These are phyloP conservation scores for Pituophis catenifer DNA, from an alignment of 2,113 vertebrate species.

Conservation along the genomic window DNA sequence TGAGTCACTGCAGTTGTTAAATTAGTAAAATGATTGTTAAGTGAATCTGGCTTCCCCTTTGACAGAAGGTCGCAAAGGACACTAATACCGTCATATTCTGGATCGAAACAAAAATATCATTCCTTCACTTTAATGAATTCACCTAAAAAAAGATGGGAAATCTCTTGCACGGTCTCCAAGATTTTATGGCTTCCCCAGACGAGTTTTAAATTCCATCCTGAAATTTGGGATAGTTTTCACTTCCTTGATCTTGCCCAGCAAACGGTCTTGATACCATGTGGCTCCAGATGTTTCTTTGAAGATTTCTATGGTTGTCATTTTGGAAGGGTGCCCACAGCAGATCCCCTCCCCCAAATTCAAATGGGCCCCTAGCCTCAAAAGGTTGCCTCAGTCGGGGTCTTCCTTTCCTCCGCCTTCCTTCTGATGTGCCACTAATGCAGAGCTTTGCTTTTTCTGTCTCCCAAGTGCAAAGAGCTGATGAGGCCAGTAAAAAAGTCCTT, in stretches of 20 bases:
- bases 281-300: not conserved
- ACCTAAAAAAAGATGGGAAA: no score
- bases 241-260: not conserved
- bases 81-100: no score
- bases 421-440: not conserved
- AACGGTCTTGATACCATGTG: not conserved
- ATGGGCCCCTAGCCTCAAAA: not conserved
- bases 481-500: conserved; percentile 96
- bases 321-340: not conserved
- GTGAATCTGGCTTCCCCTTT: no score
- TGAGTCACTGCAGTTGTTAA: no score
- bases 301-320: not conserved
- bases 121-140: not conserved
- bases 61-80: no score
- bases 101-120: no score
- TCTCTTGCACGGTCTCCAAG: no score
- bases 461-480: conserved; percentile 97
- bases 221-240: not conserved
- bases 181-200: no score
- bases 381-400: not conserved
- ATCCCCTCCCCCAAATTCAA: not conserved
- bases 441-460: conserved; percentile 24
- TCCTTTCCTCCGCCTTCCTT: no score
- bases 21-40: no score
- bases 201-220: no score